Evolutionary conservation across 1,140 invertebrate genomes (phyloP).

Genomic region (Heterodera schachtii): DNA sequence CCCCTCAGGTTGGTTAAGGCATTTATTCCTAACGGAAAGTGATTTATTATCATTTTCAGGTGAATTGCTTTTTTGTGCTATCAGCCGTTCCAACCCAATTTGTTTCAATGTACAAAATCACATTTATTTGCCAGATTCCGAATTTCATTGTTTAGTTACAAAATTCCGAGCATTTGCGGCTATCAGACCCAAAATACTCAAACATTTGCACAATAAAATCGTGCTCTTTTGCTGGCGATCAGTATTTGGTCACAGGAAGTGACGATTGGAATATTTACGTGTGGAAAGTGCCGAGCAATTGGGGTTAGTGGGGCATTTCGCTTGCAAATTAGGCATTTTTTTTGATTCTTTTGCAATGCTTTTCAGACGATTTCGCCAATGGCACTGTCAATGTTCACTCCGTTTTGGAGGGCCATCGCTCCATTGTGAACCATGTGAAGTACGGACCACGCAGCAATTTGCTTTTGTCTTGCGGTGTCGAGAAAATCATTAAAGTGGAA

Average conservation of each 20-base stretch:
- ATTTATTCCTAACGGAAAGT: not conserved
- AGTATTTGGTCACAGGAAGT: conserved; percentile 85
- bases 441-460: conserved; percentile 82
- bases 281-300: conserved; percentile 80
- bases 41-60: not conserved
- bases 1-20: conserved; percentile 12
- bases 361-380: conserved; percentile 54
- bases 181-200: conserved; percentile 82
- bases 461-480: conserved; percentile 86
- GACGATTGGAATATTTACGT: conserved; percentile 93
- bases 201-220: conserved; percentile 97
- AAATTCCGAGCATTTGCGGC: conserved; percentile 57
- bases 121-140: not conserved
- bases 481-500: conserved; percentile 20
- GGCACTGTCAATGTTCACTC: conserved; percentile 75
- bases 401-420: conserved; percentile 83
- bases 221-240: conserved; percentile 85
- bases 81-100: conserved; percentile 34
- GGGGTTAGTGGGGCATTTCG: conserved; percentile 12
- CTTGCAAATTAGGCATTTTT: conserved; percentile 7
- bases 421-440: conserved; percentile 92
- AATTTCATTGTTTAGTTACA: conserved; percentile 29
- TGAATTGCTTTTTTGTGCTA: conserved; percentile 40
- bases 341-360: not conserved
- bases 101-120: conserved; percentile 43